Conservation (phyloP, 2,888 invertebrate species). For the Dynastes maya region DNA sequence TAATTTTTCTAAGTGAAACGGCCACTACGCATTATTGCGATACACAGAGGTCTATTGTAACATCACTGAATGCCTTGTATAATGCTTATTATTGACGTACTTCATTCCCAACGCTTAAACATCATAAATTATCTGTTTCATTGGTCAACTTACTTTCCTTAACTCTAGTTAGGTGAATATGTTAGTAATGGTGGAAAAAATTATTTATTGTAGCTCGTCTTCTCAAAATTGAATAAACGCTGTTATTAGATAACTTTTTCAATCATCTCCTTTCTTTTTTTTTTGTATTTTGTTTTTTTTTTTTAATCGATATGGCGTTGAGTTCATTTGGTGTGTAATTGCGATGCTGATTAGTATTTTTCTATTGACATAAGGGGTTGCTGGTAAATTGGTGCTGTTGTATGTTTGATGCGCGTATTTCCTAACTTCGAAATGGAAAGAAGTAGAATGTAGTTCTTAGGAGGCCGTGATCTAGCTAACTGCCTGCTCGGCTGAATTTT, state of each 20-base stretch:
- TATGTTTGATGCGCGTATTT: no score
- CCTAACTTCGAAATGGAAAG: no score
- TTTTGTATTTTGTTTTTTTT: neutral
- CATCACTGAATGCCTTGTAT: no score
- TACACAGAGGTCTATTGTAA: no score
- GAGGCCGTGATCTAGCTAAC: constrained; percentile 10
- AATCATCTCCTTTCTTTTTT: neutral
- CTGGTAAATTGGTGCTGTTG: no score
- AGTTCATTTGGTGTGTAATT: constrained; percentile 9
- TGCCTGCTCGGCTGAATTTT: constrained; percentile 15
- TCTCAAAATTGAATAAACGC: neutral
- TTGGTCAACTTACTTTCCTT: neutral
- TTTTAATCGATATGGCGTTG: constrained; percentile 5
- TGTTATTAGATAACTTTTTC: neutral
- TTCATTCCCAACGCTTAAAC: no score
- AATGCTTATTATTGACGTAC: no score
- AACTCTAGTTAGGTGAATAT: neutral
- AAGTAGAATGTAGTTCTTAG: no score
- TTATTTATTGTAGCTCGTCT: neutral
- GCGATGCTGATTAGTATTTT: neutral
- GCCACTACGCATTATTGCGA: no score
- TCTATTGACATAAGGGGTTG: no score
- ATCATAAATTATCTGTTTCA: neutral
- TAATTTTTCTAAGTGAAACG: no score
- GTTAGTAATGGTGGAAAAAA: constrained; percentile 4